These are phyloP conservation scores for Drosophila greeni DNA, from an alignment of 2,888 invertebrate species.

Conservation along the genomic window DNA sequence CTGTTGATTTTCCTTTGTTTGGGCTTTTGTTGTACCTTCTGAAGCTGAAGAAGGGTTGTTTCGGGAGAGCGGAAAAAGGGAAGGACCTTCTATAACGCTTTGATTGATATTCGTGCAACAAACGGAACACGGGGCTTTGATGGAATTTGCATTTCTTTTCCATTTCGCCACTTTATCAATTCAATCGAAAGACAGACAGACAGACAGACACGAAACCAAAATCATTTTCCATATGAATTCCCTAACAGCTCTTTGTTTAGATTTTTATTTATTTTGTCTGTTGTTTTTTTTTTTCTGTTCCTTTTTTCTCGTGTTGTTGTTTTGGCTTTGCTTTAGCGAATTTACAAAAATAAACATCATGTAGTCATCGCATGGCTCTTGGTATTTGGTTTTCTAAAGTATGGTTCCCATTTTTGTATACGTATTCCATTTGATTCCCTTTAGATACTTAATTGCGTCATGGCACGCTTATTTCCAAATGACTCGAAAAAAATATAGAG, in stretches of 20 bases:
- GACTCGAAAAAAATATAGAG: background rate
- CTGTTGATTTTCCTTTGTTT: constrained; percentile 21
- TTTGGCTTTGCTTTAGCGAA: constrained; percentile 8
- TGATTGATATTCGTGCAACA: constrained; percentile 60
- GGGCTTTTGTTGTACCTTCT: background rate
- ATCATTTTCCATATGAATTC: constrained; percentile 29
- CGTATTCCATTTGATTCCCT: constrained; percentile 10
- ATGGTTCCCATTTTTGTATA: constrained; percentile 20
- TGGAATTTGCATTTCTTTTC: constrained; percentile 49
- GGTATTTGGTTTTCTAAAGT: constrained; percentile 13
- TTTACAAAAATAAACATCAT: constrained; percentile 43
- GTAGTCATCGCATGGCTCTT: constrained; percentile 39
- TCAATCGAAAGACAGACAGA: constrained; percentile 18
- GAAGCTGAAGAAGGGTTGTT: constrained; percentile 17
- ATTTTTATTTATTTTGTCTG: constrained; percentile 14
- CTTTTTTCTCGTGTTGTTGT: background rate
- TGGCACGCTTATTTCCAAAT: constrained; percentile 5
- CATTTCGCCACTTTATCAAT: constrained; percentile 43
- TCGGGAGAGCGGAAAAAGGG: background rate
- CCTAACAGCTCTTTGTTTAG: constrained; percentile 32
- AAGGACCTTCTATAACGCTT: constrained; percentile 24
- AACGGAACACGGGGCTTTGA: constrained; percentile 26
- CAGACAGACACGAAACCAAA: constrained; percentile 22
- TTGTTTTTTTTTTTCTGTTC: background rate
- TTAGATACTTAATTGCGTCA: constrained; percentile 17